phyloP scores from a whole-genome alignment of 2,797 vertebrate genomes.

The Gastrophryne carolinensis region DNA sequence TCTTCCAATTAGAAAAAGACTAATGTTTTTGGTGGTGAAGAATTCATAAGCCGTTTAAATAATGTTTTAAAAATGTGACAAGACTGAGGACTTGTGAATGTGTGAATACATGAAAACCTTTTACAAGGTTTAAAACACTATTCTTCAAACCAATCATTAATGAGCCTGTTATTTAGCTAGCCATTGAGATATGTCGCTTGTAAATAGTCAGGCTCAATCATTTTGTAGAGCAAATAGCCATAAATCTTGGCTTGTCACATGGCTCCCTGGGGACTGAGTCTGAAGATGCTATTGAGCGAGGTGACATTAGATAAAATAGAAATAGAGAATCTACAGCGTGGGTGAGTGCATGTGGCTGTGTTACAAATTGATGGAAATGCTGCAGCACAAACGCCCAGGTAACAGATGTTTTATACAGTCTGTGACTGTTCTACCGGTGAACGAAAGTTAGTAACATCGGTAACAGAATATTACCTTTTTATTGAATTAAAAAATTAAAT shows the following conservation, averaged over 20 bases:
- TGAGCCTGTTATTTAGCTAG: neutral
- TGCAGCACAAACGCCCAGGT: neutral
- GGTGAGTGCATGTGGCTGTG: neutral
- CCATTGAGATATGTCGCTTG: neutral
- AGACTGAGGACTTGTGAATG: neutral
- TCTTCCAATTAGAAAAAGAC: too few species aligned
- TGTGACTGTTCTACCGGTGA: neutral
- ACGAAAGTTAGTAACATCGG: neutral
- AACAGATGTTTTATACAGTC: neutral
- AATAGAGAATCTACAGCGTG: neutral
- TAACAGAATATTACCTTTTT: neutral
- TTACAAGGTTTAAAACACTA: neutral
- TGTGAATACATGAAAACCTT: neutral
- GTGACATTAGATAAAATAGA: neutral
- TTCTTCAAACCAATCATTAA: neutral
- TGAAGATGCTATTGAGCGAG: neutral
- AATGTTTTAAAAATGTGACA: neutral
- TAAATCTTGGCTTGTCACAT: neutral
- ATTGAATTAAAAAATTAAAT: neutral
- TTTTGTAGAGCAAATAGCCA: neutral
- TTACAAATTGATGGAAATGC: constrained; percentile 3
- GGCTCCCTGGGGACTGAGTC: neutral
- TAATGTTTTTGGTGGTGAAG: too few species aligned
- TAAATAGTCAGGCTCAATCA: neutral
- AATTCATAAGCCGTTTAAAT: neutral